Evolutionary conservation across 2,113 vertebrate genomes (phyloP).

Genomic region (Sceloporus tristichus): DNA sequence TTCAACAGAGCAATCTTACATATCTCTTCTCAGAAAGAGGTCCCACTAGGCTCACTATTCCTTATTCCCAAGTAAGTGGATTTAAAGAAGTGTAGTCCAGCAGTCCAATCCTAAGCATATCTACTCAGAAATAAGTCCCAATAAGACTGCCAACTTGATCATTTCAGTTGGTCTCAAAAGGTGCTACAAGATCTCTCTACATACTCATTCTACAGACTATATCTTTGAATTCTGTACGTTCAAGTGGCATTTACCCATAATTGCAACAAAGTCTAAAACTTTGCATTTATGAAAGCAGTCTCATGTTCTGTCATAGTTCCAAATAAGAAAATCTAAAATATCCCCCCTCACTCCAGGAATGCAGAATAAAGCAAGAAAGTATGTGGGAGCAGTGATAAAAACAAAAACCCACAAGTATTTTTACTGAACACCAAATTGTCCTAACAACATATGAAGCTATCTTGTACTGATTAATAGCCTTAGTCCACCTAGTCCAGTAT

Average conservation of each 20-base stretch:
- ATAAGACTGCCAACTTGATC: neutral
- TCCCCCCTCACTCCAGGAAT: too few relatives aligned
- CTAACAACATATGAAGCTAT: neutral
- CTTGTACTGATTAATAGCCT: neutral
- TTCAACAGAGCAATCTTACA: neutral
- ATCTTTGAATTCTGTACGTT: neutral
- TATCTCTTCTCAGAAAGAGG: neutral
- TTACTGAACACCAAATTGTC: neutral
- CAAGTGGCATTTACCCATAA: conserved; percentile 10
- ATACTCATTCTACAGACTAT: too few relatives aligned
- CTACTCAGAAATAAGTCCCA: neutral
- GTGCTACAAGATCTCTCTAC: too few relatives aligned
- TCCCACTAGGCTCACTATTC: neutral
- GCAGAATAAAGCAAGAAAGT: too few relatives aligned
- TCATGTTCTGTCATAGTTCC: neutral
- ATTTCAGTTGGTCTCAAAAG: too few relatives aligned
- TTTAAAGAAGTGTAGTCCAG: neutral
- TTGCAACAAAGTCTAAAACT: conserved; percentile 16
- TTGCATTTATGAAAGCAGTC: neutral
- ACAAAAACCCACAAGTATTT: too few relatives aligned
- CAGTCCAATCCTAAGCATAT: neutral
- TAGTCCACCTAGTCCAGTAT: too few relatives aligned
- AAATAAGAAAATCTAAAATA: neutral
- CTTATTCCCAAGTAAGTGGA: neutral
- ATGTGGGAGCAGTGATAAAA: too few relatives aligned